Percentiles rank a stretch among this genome's conserved stretches.
Conservation (phyloP, 2,797 vertebrate species). For the Sciaenops ocellatus region DNA sequence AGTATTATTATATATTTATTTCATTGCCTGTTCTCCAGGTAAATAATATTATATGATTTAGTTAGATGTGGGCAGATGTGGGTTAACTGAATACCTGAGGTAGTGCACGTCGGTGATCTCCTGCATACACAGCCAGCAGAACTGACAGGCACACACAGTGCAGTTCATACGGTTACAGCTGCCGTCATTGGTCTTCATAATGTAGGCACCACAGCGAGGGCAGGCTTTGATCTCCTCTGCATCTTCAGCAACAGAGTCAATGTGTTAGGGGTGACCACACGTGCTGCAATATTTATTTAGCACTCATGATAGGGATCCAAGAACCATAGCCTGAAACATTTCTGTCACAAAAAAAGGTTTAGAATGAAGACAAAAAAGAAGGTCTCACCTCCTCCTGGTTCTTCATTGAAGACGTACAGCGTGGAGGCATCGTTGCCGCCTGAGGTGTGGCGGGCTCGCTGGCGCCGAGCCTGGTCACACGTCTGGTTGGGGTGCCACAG, state of each 20-base stretch:
- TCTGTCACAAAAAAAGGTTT: not conserved
- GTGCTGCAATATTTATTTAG: not conserved
- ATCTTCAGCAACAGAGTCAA: conserved; percentile 73
- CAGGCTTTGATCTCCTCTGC: conserved; percentile 91
- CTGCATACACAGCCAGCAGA: conserved; percentile 94
- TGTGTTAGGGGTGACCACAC: not conserved
- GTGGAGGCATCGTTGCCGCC: conserved; percentile 79
- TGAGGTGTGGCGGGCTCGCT: conserved; percentile 85
- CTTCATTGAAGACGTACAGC: conserved; percentile 87
- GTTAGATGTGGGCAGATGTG: not conserved
- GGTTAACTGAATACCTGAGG: conserved; percentile 85
- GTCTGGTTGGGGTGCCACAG: conserved; percentile 92
- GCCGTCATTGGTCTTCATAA: conserved; percentile 93
- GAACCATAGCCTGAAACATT: not conserved
- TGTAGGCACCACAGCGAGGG: conserved; percentile 91
- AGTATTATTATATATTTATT: no score
- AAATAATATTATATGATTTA: not conserved
- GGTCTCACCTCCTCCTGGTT: conserved; percentile 82
- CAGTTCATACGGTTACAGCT: conserved; percentile 95
- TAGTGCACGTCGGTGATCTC: conserved; percentile 94
- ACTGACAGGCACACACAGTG: conserved; percentile 92
- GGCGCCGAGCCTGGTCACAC: conserved; percentile 87
- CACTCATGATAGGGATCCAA: not conserved
- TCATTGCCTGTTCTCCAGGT: not conserved
- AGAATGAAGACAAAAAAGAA: not conserved